Conservation (phyloP, 1,140 invertebrate genomes). For the Telenomus remus region DNA sequence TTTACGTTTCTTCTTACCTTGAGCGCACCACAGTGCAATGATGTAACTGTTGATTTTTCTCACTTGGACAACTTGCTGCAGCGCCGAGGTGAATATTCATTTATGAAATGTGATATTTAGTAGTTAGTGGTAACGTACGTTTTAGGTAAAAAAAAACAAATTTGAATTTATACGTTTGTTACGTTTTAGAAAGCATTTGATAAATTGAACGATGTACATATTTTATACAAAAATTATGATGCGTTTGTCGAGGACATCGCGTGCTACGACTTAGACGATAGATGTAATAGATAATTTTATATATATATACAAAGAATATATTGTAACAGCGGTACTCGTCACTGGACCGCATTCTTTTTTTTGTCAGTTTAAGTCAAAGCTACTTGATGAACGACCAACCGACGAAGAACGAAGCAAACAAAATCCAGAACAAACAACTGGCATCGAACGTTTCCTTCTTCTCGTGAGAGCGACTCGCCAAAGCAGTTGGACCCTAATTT, state of each 20-base stretch:
- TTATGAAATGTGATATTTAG: constrained; percentile 61
- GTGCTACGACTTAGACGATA: constrained; percentile 51
- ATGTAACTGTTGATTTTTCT: neutral
- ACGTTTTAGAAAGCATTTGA: constrained; percentile 58
- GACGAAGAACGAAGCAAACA: constrained; percentile 40
- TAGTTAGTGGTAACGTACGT: constrained; percentile 52
- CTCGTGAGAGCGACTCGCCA: constrained; percentile 11
- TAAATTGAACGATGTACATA: constrained; percentile 58
- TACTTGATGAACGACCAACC: neutral
- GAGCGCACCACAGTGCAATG: too few species aligned
- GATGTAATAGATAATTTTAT: constrained; percentile 56
- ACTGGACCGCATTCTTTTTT: constrained; percentile 5
- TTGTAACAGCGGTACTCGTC: constrained; percentile 16
- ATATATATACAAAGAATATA: constrained; percentile 36
- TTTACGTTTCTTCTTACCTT: neutral
- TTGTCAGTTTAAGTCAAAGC: constrained; percentile 18
- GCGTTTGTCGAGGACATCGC: constrained; percentile 52
- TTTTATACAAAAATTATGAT: constrained; percentile 58
- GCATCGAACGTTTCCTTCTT: constrained; percentile 25
- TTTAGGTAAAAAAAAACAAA: constrained; percentile 53
- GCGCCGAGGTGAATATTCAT: constrained; percentile 47
- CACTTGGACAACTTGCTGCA: constrained; percentile 27
- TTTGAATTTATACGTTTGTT: constrained; percentile 59
- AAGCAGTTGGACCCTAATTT: constrained; percentile 35
- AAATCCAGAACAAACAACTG: constrained; percentile 34